phyloP scores from a whole-genome alignment of 2,888 invertebrate species.

The Alentia gelatinosa region DNA sequence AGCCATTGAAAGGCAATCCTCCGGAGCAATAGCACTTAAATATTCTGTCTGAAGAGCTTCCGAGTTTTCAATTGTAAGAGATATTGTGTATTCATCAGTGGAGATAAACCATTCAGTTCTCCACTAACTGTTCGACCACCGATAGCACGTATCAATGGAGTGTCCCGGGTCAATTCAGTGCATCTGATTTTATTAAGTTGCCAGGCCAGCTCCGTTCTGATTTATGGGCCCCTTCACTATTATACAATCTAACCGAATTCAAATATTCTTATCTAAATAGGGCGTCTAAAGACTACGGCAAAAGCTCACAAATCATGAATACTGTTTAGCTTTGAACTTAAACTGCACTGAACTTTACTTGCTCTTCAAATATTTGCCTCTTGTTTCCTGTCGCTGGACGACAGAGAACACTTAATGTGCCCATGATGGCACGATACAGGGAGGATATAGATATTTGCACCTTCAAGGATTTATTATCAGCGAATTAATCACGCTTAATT shows the following conservation, averaged over 20 bases:
- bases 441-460: not conserved
- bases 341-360: not conserved
- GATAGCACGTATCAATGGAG: not conserved
- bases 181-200: not conserved
- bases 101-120: not conserved
- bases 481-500: not conserved
- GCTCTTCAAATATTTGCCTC: not conserved
- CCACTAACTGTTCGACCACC: not conserved
- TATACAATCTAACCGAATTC: not conserved
- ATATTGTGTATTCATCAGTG: not conserved
- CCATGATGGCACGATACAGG: not conserved
- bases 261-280: not conserved
- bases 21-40: not conserved
- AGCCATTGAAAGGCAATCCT: not conserved
- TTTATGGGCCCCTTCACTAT: not conserved
- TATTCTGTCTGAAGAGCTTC: slow-evolving; percentile 1
- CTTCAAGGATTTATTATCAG: not conserved
- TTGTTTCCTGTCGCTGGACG: no score
- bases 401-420: not conserved
- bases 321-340: not conserved
- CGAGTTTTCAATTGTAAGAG: not conserved
- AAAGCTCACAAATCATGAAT: not conserved
- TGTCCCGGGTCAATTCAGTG: not conserved
- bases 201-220: not conserved
- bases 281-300: not conserved